Evolutionary conservation across 1,140 invertebrate species (phyloP).

Genomic region (Heliothis virescens): DNA sequence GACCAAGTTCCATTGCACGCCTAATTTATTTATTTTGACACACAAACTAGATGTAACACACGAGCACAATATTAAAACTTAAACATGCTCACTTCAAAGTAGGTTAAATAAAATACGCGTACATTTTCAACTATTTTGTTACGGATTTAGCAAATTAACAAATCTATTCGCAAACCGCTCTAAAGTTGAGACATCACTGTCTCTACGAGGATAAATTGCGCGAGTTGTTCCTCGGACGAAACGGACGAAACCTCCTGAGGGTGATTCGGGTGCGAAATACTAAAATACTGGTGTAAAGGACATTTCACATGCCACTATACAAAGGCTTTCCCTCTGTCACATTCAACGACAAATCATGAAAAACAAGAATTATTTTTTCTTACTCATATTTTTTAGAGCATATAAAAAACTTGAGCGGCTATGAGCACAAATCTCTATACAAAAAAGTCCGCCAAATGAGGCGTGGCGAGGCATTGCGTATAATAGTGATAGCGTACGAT

Average conservation of each 20-base stretch:
- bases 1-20: not conserved
- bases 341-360: not conserved
- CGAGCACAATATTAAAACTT: not conserved
- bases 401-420: no score
- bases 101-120: not conserved
- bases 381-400: no score
- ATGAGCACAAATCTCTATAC: no score
- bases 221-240: constrained; percentile 23
- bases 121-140: constrained; percentile 19
- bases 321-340: not conserved
- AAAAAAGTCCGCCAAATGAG: no score
- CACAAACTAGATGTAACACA: not conserved
- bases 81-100: not conserved
- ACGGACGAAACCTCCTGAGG: constrained; percentile 19
- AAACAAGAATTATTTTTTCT: no score
- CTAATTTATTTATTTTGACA: no score
- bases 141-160: constrained; percentile 28
- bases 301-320: not conserved
- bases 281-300: constrained; percentile 16
- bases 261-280: not conserved
- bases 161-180: constrained; percentile 37
- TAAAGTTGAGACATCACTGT: constrained; percentile 42
- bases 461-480: no score
- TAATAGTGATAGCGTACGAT: no score
- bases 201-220: constrained; percentile 29